phyloP scores from a whole-genome alignment of 2,888 invertebrate genomes.

The Marasmarcha lunaedactyla region DNA sequence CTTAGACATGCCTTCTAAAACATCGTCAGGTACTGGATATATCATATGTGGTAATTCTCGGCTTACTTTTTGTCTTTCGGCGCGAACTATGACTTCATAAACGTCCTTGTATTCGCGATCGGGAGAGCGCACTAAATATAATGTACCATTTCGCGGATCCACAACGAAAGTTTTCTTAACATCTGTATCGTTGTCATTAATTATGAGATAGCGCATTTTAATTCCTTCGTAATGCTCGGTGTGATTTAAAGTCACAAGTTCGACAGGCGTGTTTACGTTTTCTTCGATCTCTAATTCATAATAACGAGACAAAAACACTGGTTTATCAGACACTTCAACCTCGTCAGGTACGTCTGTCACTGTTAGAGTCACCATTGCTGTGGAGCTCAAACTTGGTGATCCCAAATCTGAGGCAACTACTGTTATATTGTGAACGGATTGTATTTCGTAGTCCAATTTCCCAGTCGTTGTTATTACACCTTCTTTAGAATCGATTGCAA shows the following conservation, averaged over 20 bases:
- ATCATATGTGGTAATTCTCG: slow-evolving; percentile 80
- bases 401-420: slow-evolving; percentile 88
- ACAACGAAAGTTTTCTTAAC: slow-evolving; percentile 76
- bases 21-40: slow-evolving; percentile 81
- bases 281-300: slow-evolving; percentile 87
- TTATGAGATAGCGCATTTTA: slow-evolving; percentile 74
- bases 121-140: slow-evolving; percentile 79
- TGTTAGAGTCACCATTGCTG: slow-evolving; percentile 77
- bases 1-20: slow-evolving; percentile 76
- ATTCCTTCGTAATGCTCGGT: slow-evolving; percentile 75
- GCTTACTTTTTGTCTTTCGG: slow-evolving; percentile 70
- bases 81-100: slow-evolving; percentile 70
- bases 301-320: slow-evolving; percentile 75
- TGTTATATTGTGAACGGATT: slow-evolving; percentile 78
- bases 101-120: slow-evolving; percentile 79
- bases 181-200: slow-evolving; percentile 70
- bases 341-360: slow-evolving; percentile 76
- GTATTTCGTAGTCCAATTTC: slow-evolving; percentile 77
- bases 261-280: slow-evolving; percentile 81
- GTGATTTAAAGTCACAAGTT: slow-evolving; percentile 81
- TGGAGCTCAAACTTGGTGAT: slow-evolving; percentile 83
- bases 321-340: slow-evolving; percentile 50
- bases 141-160: slow-evolving; percentile 80
- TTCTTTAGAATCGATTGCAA: slow-evolving; percentile 87
- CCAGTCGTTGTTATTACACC: slow-evolving; percentile 83